A percentile compares a stretch with the other conserved stretches of the same genome.
Conservation (phyloP, 1,140 invertebrate species). For the Leptinotarsa undecemlineata region DNA sequence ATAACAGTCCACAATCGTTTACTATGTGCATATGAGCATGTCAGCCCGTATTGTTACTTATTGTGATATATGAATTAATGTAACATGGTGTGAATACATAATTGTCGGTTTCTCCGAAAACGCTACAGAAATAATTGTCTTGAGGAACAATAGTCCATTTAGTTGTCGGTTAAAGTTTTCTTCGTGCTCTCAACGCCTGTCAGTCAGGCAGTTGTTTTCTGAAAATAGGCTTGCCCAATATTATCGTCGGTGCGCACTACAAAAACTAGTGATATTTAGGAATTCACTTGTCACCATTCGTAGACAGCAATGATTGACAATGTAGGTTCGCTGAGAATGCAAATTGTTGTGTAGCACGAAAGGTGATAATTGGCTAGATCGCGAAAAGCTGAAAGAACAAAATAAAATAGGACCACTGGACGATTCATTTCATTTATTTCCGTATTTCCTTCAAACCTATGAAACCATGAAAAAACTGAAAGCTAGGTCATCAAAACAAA, state of each 20-base stretch:
- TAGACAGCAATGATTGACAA: too few relatives aligned
- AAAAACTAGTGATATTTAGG: background rate
- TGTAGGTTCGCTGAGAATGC: too few relatives aligned
- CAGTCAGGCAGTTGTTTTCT: conserved; percentile 1
- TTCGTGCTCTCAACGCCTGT: background rate
- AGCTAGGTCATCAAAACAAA: too few relatives aligned
- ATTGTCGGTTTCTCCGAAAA: conserved; percentile 1
- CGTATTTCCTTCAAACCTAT: too few relatives aligned
- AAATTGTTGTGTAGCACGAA: too few relatives aligned
- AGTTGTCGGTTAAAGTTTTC: background rate
- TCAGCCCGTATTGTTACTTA: background rate
- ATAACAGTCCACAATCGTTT: background rate
- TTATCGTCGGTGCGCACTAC: background rate
- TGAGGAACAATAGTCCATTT: background rate
- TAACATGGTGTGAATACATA: background rate
- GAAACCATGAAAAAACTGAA: too few relatives aligned
- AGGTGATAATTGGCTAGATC: too few relatives aligned
- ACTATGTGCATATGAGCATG: conserved; percentile 4
- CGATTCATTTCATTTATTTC: too few relatives aligned
- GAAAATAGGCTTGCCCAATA: background rate
- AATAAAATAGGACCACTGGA: too few relatives aligned
- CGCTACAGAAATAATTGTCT: background rate
- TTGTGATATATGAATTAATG: conserved; percentile 6
- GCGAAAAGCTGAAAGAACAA: too few relatives aligned
- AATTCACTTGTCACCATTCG: background rate